Evolutionary conservation across 2,888 invertebrate genomes (phyloP), one percentile per base, ranked within the genome.

Genomic region (Dolichopus griseipennis): DNA sequence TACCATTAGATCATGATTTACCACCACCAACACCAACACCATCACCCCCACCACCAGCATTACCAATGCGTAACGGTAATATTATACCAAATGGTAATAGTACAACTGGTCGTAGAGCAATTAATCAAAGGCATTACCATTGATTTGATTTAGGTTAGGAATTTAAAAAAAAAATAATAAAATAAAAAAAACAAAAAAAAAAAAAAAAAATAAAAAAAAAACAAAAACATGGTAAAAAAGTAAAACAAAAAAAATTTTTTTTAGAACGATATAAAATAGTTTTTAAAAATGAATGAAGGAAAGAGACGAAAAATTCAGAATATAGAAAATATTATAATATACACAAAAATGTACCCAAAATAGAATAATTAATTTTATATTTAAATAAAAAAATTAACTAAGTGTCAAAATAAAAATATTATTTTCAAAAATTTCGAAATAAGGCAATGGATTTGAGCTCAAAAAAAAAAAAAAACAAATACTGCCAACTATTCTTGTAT

Each of bases 1-100:
- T 81, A 72, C 80, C 80, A 18, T 66, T 81, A 66, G 80, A 80
- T 71, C 79, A 80, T 33, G 78, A 79, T 67, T 71, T 78, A 73
- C 78, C 78, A 12, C 72, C 73, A 69, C 77, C 77, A 21, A 77
- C 76, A 67, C 76, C 78, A 20, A 76, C 79, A 22, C 78, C 78
- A n/a, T 77, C 78, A 1, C 78, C 79, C 4, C 78, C 79, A 6
- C 78, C 80, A 20, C 81, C 80, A 20, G 81, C 80, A 27, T 66
- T 81, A 71, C 81, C 81, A 12, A 70, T 79, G 70, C 78, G 81
- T 63, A 81, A 81, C 65, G 80, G 79, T 0, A 74, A 10, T 66
- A 27, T 27, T 27, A 75, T 75, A 34, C 64, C 64, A 64, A 62
- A 62, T 22, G 77, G 76, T 66, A 65, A 68, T 62, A 76, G 77